Conservation (phyloP, 2,888 invertebrate species). For the Frankliniella fusca region DNA sequence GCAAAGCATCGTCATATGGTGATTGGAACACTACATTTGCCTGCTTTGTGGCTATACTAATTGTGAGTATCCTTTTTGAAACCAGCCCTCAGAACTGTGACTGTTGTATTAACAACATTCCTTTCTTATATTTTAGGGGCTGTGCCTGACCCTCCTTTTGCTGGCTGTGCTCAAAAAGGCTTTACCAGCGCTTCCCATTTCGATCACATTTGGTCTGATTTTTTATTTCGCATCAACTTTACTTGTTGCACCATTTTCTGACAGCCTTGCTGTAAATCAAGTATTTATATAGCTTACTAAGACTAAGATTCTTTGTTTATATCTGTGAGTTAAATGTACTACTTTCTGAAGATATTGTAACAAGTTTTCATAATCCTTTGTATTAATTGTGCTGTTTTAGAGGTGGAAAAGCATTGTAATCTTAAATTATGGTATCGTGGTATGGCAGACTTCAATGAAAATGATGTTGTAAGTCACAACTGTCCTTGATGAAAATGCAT, state of each 20-base stretch:
- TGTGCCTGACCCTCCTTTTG: constrained; percentile 90
- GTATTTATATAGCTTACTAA: constrained; percentile 78
- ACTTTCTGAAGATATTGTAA: not conserved
- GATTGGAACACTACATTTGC: constrained; percentile 99
- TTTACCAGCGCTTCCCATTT: constrained; percentile 95
- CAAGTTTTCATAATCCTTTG: not conserved
- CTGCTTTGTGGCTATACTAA: constrained; percentile 97
- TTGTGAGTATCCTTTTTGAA: constrained; percentile 61
- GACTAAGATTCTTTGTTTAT: not conserved
- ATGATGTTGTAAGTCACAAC: not conserved
- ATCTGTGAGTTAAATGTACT: not conserved
- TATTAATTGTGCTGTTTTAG: not conserved
- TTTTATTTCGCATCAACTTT: constrained; percentile 95
- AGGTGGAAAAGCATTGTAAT: not conserved
- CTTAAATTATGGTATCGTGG: not conserved
- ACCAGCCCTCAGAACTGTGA: not conserved
- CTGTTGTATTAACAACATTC: constrained; percentile 30
- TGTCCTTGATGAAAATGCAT: not conserved
- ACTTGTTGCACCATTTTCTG: constrained; percentile 94
- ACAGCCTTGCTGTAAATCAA: constrained; percentile 84
- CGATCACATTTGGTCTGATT: constrained; percentile 94
- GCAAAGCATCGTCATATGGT: constrained; percentile 96
- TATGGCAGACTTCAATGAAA: not conserved
- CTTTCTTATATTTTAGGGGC: constrained; percentile 61
- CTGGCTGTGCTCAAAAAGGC: constrained; percentile 97